Base-by-base conservation (phyloP, 2,888 invertebrate genomes). In the Aricia artaxerxes region DNA sequence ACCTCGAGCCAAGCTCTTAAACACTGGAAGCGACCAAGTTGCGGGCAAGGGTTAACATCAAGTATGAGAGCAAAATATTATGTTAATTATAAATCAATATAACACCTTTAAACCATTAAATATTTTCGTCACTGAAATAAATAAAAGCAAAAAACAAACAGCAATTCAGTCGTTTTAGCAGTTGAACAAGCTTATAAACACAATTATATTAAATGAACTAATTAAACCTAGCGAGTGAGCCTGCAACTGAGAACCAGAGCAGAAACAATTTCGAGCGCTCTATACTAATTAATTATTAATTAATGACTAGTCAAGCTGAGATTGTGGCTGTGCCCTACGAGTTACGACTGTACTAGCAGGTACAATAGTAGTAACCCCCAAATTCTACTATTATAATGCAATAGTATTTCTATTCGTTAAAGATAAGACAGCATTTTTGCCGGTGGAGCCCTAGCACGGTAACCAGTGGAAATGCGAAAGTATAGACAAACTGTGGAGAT, bases 231-330 rank as follows among this genome's bases (percentile, higher is more conserved):
- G 69, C 69, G 69, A 69, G 35, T 69, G 69, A 35, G 38, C 69
- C 69, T 69, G 69, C 69, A 69, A 38, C 69, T 69, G 69, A 69
- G 69, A 69, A 69, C 4, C 69, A 38, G 69, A 69, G 69, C 69
- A 69, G 69, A 69, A 69, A 35, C 69, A 69, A 69, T 69, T 69
- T 69, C 69, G 35, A 38, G 69, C 69, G 64, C 64, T 69, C 35
- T 69, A 69, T 69, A 38, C 35, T 69, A 38, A 69, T 38, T 13
- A 69, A 69, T 38, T 35, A 38, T 16, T 35, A 69, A 16, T 69
- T 69, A 69, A 69, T 69, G 69, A 69, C 69, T 69, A 35, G 11
- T 69, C 69, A 35, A 69, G 69, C 57, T 57, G 16, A 57, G 57
- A 57, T 4, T 2, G 38, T 6, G 40, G 40, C 11, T 3, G 53